A percentile compares a stretch with the other conserved stretches of the same genome.
phyloP scores from a whole-genome alignment of 2,113 vertebrate species.

The Ancistrus triradiatus region DNA sequence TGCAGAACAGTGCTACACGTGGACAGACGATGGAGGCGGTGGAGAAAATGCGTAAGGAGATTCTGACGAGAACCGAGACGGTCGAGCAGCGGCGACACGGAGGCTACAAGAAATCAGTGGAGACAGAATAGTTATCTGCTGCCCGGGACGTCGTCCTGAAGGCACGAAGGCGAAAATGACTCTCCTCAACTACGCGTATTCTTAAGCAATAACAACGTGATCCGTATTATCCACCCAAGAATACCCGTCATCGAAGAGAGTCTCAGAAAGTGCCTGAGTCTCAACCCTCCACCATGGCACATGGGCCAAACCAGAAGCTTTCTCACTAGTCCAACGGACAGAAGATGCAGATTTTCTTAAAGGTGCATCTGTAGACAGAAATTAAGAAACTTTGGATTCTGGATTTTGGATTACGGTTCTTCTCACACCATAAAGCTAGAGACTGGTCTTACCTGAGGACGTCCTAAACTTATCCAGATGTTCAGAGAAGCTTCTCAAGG shows the following conservation, averaged over 20 bases:
- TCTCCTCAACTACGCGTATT: conserved; percentile 97
- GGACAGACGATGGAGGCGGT: conserved; percentile 10
- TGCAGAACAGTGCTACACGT: conserved; percentile 22
- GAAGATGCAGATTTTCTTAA: conserved; percentile 48
- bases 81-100: no score
- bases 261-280: conserved; percentile 62
- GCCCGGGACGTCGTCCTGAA: conserved; percentile 43
- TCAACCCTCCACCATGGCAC: conserved; percentile 43
- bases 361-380: conserved; percentile 55
- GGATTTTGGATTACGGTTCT: not conserved
- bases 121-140: no score
- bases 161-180: conserved; percentile 77
- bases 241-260: conserved; percentile 96
- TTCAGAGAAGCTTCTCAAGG: no score
- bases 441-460: conserved; percentile 12
- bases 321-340: conserved; percentile 47
- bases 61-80: no score
- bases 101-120: no score
- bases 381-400: conserved; percentile 55
- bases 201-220: conserved; percentile 98
- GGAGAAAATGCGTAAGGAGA: conserved; percentile 13
- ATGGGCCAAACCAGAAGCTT: conserved; percentile 38
- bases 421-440: not conserved
- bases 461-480: no score
- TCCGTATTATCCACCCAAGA: conserved; percentile 97